Conservation (phyloP, 2,113 vertebrate genomes). For the Hyperopisus bebe region DNA sequence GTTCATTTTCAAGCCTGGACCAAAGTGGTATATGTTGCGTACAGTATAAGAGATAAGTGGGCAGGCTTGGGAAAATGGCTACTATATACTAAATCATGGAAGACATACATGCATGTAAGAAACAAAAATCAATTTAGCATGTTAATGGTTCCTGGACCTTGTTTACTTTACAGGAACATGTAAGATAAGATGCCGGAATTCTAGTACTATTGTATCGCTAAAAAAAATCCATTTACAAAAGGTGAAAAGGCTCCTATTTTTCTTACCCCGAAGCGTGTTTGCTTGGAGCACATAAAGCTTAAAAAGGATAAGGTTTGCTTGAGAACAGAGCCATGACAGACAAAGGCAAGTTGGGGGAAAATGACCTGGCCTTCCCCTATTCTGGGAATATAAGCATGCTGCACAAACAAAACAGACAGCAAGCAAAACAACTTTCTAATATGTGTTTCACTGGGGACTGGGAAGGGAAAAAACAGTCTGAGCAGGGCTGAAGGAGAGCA, state of each 20-base stretch:
- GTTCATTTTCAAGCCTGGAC: neutral
- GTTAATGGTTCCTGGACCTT: neutral
- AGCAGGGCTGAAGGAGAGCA: neutral
- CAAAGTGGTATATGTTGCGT: neutral
- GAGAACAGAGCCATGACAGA: neutral
- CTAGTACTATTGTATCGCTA: neutral
- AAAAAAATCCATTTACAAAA: neutral
- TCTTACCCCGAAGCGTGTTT: neutral
- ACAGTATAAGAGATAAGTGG: neutral
- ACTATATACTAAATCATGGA: neutral
- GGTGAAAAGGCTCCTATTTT: neutral
- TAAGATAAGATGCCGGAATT: neutral
- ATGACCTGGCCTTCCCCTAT: neutral
- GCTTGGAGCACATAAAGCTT: neutral
- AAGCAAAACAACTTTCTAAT: neutral
- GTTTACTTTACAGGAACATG: neutral
- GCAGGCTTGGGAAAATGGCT: neutral
- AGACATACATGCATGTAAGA: neutral
- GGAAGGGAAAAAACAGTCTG: neutral
- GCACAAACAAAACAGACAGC: neutral
- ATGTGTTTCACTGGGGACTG: neutral
- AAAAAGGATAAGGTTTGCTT: neutral
- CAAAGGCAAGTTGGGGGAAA: neutral
- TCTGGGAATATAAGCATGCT: neutral
- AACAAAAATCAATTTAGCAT: neutral